Evolutionary conservation across 1,140 invertebrate genomes (phyloP).

Genomic region (Agraylea sexmaculata): DNA sequence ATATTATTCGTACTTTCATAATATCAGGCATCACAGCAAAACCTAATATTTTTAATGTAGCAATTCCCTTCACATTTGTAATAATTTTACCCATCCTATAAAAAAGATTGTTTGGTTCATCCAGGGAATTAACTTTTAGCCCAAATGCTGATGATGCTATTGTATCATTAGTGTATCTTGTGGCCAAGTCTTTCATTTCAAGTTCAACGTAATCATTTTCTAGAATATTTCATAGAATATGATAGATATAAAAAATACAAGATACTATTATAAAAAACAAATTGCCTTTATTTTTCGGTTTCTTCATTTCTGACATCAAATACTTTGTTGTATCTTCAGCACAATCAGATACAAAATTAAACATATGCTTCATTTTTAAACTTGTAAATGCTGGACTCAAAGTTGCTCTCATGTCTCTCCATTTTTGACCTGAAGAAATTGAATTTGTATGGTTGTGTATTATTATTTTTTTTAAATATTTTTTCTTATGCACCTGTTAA

Average conservation of each 20-base stretch:
- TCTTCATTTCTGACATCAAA: conserved; percentile 16
- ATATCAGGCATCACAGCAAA: conserved; percentile 2
- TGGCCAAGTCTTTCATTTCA: conserved; percentile 35
- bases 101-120: conserved; percentile 32
- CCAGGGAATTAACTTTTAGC: conserved; percentile 34
- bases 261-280: not conserved
- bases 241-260: conserved; percentile 5
- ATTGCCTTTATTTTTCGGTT: conserved; percentile 5
- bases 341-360: conserved; percentile 30
- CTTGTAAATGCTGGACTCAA: conserved; percentile 39
- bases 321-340: conserved; percentile 19
- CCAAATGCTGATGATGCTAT: conserved; percentile 41
- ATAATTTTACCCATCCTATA: conserved; percentile 25
- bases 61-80: conserved; percentile 17
- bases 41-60: conserved; percentile 9
- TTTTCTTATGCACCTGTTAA: conserved; percentile 21
- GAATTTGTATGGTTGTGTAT: not conserved
- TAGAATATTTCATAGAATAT: conserved; percentile 6
- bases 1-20: conserved; percentile 1
- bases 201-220: conserved; percentile 21
- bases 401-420: conserved; percentile 37
- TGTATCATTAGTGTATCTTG: conserved; percentile 37
- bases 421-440: conserved; percentile 25
- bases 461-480: no score
- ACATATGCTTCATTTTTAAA: conserved; percentile 38